These are phyloP conservation scores for Hylomyscus alleni DNA, from an alignment of 2,797 vertebrate species.

Conservation along the genomic window DNA sequence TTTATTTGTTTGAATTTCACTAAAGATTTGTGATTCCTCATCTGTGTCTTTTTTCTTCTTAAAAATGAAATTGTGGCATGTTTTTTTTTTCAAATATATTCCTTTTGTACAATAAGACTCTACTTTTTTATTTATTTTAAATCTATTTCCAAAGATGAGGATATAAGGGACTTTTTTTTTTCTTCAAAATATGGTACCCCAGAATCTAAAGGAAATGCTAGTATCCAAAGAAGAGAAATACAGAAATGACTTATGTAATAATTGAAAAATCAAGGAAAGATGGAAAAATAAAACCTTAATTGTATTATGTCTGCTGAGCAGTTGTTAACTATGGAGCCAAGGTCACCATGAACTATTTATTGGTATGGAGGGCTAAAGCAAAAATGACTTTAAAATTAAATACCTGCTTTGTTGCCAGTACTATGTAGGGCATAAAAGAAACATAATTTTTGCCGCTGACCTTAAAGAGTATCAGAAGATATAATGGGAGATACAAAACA, in stretches of 20 bases:
- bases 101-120: not conserved
- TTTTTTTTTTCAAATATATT: constrained; percentile 52
- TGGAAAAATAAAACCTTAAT: constrained; percentile 20
- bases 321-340: constrained; percentile 45
- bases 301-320: constrained; percentile 68
- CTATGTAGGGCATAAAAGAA: constrained; percentile 63
- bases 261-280: constrained; percentile 46
- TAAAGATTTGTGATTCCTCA: not conserved
- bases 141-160: constrained; percentile 4
- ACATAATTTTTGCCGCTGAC: constrained; percentile 34
- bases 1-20: constrained; percentile 44
- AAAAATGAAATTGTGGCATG: constrained; percentile 31
- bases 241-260: constrained; percentile 60
- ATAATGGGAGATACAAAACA: constrained; percentile 52
- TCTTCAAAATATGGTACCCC: not conserved
- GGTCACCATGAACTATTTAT: constrained; percentile 67
- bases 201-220: constrained; percentile 40
- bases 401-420: constrained; percentile 67
- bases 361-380: constrained; percentile 47
- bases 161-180: constrained; percentile 38
- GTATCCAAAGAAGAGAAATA: constrained; percentile 34
- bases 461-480: constrained; percentile 58
- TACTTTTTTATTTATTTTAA: constrained; percentile 30
- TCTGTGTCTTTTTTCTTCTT: not conserved
- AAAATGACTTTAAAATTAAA: constrained; percentile 43